Percentiles rank a stretch among this genome's conserved stretches.
phyloP scores from a whole-genome alignment of 2,888 invertebrate species.

The Ophion ventricosus region DNA sequence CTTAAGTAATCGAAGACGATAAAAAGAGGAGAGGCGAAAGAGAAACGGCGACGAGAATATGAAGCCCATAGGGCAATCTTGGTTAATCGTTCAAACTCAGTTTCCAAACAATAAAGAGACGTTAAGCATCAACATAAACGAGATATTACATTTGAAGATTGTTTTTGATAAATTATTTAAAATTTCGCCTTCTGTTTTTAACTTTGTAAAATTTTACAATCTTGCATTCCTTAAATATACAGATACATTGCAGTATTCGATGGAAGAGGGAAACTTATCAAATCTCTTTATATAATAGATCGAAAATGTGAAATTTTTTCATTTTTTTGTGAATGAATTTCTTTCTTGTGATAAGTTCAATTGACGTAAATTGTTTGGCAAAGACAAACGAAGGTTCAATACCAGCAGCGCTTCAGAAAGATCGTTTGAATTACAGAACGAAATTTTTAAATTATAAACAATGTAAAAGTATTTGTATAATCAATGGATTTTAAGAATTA shows the following conservation, averaged over 20 bases:
- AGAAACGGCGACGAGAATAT: slow-evolving; percentile 14
- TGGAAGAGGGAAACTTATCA: not conserved
- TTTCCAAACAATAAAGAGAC: slow-evolving; percentile 35
- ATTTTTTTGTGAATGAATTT: not conserved
- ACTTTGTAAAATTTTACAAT: not conserved
- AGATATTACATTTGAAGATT: not conserved
- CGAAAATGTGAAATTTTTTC: not conserved
- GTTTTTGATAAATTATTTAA: not conserved
- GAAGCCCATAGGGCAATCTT: slow-evolving; percentile 34
- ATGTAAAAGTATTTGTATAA: not conserved
- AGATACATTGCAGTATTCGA: not conserved
- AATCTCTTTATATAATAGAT: not conserved
- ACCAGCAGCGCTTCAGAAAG: not conserved
- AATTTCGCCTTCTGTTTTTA: not conserved
- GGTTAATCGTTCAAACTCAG: slow-evolving; percentile 41
- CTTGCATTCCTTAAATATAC: too few species aligned
- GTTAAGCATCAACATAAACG: slow-evolving; percentile 31
- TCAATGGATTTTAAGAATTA: not conserved
- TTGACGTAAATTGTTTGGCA: not conserved
- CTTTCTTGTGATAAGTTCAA: not conserved
- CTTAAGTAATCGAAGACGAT: slow-evolving; percentile 53
- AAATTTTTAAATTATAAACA: not conserved
- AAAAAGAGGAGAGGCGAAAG: slow-evolving; percentile 20
- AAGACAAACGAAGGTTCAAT: not conserved
- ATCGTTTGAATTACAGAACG: too few species aligned